Conservation (phyloP, 2,888 invertebrate species). For the Diaperis boleti region DNA sequence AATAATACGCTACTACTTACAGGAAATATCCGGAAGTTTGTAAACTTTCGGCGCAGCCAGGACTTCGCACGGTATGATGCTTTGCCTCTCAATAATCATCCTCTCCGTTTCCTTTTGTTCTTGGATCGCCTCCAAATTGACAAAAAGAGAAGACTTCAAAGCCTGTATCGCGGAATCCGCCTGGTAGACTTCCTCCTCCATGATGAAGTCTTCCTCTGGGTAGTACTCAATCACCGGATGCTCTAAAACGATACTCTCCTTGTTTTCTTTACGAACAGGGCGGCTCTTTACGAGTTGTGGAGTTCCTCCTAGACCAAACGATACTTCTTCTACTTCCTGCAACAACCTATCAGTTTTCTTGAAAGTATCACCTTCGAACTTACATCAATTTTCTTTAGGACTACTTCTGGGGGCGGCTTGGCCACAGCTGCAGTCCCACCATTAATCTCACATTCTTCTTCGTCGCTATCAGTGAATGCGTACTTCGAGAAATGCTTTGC, state of each 20-base stretch:
- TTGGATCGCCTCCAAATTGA: background rate
- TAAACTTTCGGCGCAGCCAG: slow-evolving; percentile 10
- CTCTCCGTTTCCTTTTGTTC: slow-evolving; percentile 2
- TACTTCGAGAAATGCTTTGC: slow-evolving; percentile 97
- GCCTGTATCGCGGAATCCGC: slow-evolving; percentile 19
- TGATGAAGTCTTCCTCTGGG: slow-evolving; percentile 3
- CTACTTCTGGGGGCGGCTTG: background rate
- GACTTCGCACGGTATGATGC: slow-evolving; percentile 21
- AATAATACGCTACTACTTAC: slow-evolving; percentile 14
- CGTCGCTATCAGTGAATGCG: slow-evolving; percentile 87
- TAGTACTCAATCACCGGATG: slow-evolving; percentile 1
- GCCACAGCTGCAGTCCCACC: background rate
- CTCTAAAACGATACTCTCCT: background rate
- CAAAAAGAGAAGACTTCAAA: slow-evolving; percentile 25
- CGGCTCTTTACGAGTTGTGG: background rate
- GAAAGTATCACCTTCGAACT: background rate
- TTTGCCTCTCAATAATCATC: background rate
- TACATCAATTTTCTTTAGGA: slow-evolving; percentile 16
- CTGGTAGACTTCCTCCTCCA: slow-evolving; percentile 15
- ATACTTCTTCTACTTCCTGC: slow-evolving; percentile 6
- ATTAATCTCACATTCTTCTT: slow-evolving; percentile 70
- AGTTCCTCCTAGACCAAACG: slow-evolving; percentile 9
- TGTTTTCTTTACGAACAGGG: background rate
- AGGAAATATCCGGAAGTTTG: slow-evolving; percentile 9
- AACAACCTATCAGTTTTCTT: background rate